phyloP scores from a whole-genome alignment of 2,797 vertebrate species.

The Hippocampus kuda region DNA sequence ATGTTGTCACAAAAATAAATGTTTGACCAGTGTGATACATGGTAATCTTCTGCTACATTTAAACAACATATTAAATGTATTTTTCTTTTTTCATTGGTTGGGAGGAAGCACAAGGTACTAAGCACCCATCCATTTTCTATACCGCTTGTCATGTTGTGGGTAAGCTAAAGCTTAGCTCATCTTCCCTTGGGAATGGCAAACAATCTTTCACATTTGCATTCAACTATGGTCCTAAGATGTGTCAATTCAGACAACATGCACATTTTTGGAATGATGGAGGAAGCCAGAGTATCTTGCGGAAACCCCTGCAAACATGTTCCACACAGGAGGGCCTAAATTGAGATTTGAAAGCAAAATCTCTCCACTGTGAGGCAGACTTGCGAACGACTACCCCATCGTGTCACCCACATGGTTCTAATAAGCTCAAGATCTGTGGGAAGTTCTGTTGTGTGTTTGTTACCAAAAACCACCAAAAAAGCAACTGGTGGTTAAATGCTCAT shows the following conservation, averaged over 20 bases:
- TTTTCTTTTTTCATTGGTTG: too few relatives aligned
- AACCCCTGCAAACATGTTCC: not conserved
- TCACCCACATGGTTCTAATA: not conserved
- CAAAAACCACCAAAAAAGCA: constrained; percentile 2
- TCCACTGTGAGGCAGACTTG: not conserved
- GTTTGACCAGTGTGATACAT: not conserved
- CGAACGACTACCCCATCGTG: not conserved
- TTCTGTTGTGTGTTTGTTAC: not conserved
- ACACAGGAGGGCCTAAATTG: too few relatives aligned
- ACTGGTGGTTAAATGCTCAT: not conserved
- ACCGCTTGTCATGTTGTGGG: not conserved
- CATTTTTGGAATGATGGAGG: not conserved
- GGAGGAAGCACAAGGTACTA: too few relatives aligned
- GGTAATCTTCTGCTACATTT: not conserved
- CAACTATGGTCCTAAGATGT: not conserved
- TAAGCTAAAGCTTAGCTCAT: not conserved
- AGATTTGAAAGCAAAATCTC: not conserved
- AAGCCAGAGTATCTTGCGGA: not conserved
- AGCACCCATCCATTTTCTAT: too few relatives aligned
- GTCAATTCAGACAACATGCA: not conserved
- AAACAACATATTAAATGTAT: not conserved
- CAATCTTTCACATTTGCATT: not conserved
- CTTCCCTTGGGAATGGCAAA: not conserved
- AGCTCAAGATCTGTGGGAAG: not conserved
- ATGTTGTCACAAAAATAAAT: not conserved